A percentile compares a stretch with the other conserved stretches of the same genome.
Evolutionary conservation across 1,140 invertebrate species (phyloP).

Genomic region (Bilobella aurantiaca): DNA sequence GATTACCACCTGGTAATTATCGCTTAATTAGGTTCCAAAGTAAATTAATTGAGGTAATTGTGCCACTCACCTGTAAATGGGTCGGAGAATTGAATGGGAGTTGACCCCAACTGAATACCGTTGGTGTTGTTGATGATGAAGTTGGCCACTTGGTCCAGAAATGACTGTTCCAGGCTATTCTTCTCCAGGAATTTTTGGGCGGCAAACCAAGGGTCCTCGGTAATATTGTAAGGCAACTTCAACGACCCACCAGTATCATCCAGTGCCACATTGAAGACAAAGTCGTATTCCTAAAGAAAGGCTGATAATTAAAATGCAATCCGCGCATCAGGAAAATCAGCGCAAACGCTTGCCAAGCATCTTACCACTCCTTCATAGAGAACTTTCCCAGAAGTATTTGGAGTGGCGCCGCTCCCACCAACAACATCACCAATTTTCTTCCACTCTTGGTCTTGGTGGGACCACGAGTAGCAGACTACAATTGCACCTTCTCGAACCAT

Average conservation of each 20-base stretch:
- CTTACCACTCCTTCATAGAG: slow-evolving; percentile 63
- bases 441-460: slow-evolving; percentile 59
- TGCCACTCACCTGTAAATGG: slow-evolving; percentile 54
- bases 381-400: slow-evolving; percentile 57
- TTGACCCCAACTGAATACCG: slow-evolving; percentile 38
- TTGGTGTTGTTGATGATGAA: slow-evolving; percentile 78
- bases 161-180: slow-evolving; percentile 72
- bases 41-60: slow-evolving; percentile 24
- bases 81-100: slow-evolving; percentile 42
- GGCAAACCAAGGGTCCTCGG: slow-evolving; percentile 54
- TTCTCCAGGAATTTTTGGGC: slow-evolving; percentile 56
- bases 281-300: slow-evolving; percentile 72
- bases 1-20: slow-evolving; percentile 39
- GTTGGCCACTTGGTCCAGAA: slow-evolving; percentile 87
- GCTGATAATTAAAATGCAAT: slow-evolving; percentile 7
- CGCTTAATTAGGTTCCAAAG: slow-evolving; percentile 15
- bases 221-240: slow-evolving; percentile 81
- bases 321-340: neutral
- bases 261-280: slow-evolving; percentile 87
- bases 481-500: slow-evolving; percentile 63
- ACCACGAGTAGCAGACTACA: slow-evolving; percentile 72
- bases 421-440: slow-evolving; percentile 79
- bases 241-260: slow-evolving; percentile 66
- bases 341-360: too few relatives aligned
- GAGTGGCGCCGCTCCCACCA: slow-evolving; percentile 57